These are phyloP conservation scores for Phenacoccus solenopsis DNA, from an alignment of 1,140 invertebrate genomes.

Conservation along the genomic window DNA sequence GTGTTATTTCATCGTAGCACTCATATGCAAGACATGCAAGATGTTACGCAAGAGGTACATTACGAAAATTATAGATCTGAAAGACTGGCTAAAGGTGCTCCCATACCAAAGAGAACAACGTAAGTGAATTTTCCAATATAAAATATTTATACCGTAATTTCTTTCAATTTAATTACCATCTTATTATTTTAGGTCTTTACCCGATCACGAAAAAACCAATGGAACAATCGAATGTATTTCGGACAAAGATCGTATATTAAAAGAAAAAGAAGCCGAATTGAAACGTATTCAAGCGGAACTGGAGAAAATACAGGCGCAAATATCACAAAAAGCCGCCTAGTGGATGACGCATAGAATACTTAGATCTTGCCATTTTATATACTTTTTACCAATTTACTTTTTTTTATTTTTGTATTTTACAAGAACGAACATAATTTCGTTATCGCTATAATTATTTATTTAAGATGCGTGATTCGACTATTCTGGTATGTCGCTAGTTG, in stretches of 20 bases:
- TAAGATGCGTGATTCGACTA: neutral
- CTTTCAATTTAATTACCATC: neutral
- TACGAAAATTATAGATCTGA: conserved; percentile 93
- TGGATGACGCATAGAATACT: conserved; percentile 3
- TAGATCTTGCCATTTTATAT: conserved; percentile 5
- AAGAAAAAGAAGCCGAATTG: conserved; percentile 81
- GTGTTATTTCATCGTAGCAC: no score
- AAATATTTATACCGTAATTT: neutral
- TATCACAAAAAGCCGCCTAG: conserved; percentile 45
- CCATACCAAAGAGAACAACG: conserved; percentile 55
- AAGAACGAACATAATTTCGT: neutral
- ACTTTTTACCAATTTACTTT: neutral
- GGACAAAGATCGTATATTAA: conserved; percentile 70
- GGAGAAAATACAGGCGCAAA: conserved; percentile 86
- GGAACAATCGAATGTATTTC: conserved; percentile 32
- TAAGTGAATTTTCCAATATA: conserved; percentile 32
- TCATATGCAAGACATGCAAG: conserved; percentile 92
- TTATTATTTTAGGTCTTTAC: conserved; percentile 25
- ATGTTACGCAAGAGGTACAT: conserved; percentile 89
- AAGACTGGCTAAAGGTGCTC: conserved; percentile 64
- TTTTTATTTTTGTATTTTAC: neutral
- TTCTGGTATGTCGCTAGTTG: neutral
- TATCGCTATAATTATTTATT: neutral
- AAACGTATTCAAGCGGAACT: conserved; percentile 90
- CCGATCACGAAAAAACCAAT: conserved; percentile 25